These are phyloP conservation scores for Patiria miniata DNA, from an alignment of 35 echinoderm and acorn worm species.

Conservation along the genomic window DNA sequence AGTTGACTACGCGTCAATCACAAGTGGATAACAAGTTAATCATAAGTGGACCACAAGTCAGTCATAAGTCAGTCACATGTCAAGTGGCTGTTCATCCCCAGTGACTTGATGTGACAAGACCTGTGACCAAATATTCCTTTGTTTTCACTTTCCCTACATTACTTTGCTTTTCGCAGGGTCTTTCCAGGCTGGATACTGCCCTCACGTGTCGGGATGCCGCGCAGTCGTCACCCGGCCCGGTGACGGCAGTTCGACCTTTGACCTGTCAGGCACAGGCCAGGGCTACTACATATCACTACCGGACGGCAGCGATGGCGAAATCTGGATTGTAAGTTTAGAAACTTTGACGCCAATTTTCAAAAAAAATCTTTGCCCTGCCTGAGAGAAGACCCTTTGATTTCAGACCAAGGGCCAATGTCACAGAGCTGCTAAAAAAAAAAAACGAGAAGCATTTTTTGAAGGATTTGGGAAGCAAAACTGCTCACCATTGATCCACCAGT, in stretches of 20 bases:
- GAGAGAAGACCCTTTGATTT: neutral
- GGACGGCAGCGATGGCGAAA: conserved; percentile 37
- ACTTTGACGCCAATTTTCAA: neutral
- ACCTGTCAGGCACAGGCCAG: conserved; percentile 57
- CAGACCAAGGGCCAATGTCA: neutral
- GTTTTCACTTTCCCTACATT: neutral
- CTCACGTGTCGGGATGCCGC: conserved; percentile 91
- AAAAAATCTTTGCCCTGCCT: neutral
- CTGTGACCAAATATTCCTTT: too few species aligned
- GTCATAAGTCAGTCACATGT: too few species aligned
- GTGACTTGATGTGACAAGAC: too few species aligned
- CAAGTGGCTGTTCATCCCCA: too few species aligned
- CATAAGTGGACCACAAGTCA: too few species aligned
- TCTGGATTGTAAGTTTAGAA: conserved; percentile 96
- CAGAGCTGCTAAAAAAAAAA: neutral
- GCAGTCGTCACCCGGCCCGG: conserved; percentile 64
- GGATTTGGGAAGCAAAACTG: neutral
- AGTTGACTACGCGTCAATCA: too few species aligned
- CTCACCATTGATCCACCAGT: too few species aligned
- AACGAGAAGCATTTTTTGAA: neutral
- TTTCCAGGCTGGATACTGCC: conserved; percentile 93
- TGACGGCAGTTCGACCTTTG: conserved; percentile 73
- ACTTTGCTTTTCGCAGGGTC: conserved; percentile 50
- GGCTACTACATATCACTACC: conserved; percentile 66
- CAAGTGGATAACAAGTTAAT: too few species aligned